Percentiles rank a stretch among this genome's conserved stretches.
Conservation (phyloP, 2,113 vertebrate genomes). For the Odocoileus virginianus region DNA sequence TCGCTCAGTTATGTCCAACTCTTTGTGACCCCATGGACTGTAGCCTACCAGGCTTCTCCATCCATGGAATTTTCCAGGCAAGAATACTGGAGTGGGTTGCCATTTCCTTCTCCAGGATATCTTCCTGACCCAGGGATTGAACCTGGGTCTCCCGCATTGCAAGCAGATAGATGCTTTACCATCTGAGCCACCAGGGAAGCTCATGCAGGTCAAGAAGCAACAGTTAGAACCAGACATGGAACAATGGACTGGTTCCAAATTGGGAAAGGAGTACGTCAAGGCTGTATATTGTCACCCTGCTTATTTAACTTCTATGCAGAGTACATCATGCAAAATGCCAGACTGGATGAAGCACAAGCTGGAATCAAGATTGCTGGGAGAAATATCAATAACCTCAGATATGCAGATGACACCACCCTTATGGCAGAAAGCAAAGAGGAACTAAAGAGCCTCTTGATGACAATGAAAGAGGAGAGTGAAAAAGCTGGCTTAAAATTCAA, state of each 20-base stretch:
- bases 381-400: background rate
- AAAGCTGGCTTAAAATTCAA: no score
- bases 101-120: background rate
- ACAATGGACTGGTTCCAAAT: background rate
- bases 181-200: background rate
- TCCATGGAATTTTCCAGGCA: background rate
- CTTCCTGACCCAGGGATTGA: background rate
- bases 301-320: background rate
- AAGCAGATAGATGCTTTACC: background rate
- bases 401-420: background rate
- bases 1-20: background rate
- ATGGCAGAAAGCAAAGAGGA: background rate
- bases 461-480: background rate
- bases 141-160: background rate
- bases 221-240: background rate
- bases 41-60: background rate
- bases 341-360: background rate
- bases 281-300: background rate
- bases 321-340: background rate
- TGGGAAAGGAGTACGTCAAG: background rate
- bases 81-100: background rate
- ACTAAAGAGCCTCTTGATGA: background rate
- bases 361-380: background rate
- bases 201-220: background rate
- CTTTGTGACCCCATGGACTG: background rate